Percentiles rank a stretch among this genome's conserved stretches.
Conservation (phyloP, 2,888 invertebrate species). For the Doris montereyensis region DNA sequence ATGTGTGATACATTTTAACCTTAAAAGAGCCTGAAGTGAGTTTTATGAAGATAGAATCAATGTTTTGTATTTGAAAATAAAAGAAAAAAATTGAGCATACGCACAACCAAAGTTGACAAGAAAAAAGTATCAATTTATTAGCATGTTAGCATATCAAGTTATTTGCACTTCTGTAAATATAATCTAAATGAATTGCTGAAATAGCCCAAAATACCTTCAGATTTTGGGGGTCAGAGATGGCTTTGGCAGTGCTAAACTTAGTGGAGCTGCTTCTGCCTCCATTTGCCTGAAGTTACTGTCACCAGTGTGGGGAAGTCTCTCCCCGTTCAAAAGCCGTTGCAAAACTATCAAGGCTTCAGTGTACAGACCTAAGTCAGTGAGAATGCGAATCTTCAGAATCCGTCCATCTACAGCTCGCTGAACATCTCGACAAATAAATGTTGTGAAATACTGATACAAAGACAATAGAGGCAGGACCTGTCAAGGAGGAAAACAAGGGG, state of each 20-base stretch:
- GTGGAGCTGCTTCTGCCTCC: constrained; percentile 58
- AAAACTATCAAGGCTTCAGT: constrained; percentile 65
- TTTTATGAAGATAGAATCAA: too few species aligned
- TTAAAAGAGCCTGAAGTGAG: too few species aligned
- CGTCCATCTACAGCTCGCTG: constrained; percentile 70
- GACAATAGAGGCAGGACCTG: constrained; percentile 71
- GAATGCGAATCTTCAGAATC: constrained; percentile 65
- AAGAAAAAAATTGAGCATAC: too few species aligned
- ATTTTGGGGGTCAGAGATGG: constrained; percentile 62
- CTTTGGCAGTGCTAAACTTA: constrained; percentile 63
- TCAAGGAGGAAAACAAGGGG: background rate
- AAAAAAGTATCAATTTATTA: too few species aligned
- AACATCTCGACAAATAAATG: constrained; percentile 70
- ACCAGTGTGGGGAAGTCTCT: constrained; percentile 66
- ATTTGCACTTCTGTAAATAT: too few species aligned
- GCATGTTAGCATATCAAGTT: too few species aligned
- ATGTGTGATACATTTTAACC: too few species aligned
- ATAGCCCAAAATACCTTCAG: constrained; percentile 66
- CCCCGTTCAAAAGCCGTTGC: constrained; percentile 67
- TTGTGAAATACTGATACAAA: constrained; percentile 69
- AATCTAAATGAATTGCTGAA: too few species aligned
- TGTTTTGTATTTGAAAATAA: too few species aligned
- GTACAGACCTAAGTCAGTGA: constrained; percentile 69
- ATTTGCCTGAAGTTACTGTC: constrained; percentile 68
- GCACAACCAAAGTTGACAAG: too few species aligned